Base-by-base conservation (phyloP, 2,888 invertebrate genomes). In the Polydrusus cervinus region DNA sequence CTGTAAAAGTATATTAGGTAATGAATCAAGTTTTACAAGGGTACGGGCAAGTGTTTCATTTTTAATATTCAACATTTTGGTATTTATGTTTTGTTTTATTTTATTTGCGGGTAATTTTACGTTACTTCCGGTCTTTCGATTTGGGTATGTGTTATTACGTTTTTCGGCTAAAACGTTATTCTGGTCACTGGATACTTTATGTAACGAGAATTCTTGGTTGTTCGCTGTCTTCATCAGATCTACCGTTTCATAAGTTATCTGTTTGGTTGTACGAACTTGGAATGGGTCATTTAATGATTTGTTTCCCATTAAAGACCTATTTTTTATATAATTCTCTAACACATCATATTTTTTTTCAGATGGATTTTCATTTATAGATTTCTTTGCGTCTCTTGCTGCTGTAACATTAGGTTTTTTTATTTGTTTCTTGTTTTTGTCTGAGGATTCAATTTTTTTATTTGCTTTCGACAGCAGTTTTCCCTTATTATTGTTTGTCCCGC, bases 1-100 rank as follows among this genome's bases (percentile, higher is more conserved):
- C 30, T 13, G 11, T n/a, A 16, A 53, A n/a, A 53, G 53, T 53
- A 53, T 9, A 30, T 16, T 53, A 30, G 53, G 53, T 53, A 53
- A 53, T n/a, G 53, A 53, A 53, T 30, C 30, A n/a, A 53, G 53
- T 13, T 25, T 53, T 53, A 53, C 5, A 3, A 11, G 25, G n/a
- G 53, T 53, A n/a, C 10, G 30, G n/a, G 30, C 11, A 0, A 53
- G 3, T 53, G 25, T 30, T 25, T n/a, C 30, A 9, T 53, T 53
- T 30, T 30, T 53, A 53, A 53, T 13, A 20, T 51, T 51, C 9
- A 51, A 20, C 8, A 53, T 30, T 25, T 53, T 30, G n/a, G 53
- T 25, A n/a, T 53, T n/a, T n/a, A 53, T 1, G n/a, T 30, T 51
- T 11, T 18, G 10, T 47, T 47, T 47, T 9, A 16, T 13, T 47